Evolutionary conservation across 1,140 invertebrate genomes (phyloP).

Genomic region (Coelopa frigida): DNA sequence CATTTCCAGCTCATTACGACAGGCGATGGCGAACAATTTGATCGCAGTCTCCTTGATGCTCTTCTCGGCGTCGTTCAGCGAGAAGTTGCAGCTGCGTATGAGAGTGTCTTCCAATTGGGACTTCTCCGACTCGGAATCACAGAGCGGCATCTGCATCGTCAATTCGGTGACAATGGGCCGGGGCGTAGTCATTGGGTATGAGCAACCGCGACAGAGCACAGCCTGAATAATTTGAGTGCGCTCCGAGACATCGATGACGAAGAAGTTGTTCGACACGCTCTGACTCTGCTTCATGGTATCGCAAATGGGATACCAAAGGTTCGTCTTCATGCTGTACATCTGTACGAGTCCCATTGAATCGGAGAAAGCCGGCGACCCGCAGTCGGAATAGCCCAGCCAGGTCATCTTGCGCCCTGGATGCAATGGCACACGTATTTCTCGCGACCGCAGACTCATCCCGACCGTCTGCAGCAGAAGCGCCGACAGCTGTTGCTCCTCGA

Average conservation of each 20-base stretch:
- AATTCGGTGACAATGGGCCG: slow-evolving; percentile 72
- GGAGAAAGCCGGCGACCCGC: slow-evolving; percentile 61
- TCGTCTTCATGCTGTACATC: slow-evolving; percentile 56
- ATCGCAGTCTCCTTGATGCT: slow-evolving; percentile 69
- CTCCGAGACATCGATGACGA: slow-evolving; percentile 72
- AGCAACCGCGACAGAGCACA: slow-evolving; percentile 78
- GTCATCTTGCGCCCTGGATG: slow-evolving; percentile 59
- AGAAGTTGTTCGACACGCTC: slow-evolving; percentile 72
- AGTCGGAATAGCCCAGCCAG: slow-evolving; percentile 80
- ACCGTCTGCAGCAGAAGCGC: slow-evolving; percentile 48
- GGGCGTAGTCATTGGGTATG: slow-evolving; percentile 80
- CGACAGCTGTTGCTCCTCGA: slow-evolving; percentile 47
- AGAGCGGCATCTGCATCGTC: slow-evolving; percentile 66
- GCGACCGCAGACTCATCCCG: slow-evolving; percentile 26
- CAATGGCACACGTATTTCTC: slow-evolving; percentile 53
- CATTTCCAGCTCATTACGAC: slow-evolving; percentile 73
- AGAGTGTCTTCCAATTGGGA: slow-evolving; percentile 70
- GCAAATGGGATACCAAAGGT: slow-evolving; percentile 71
- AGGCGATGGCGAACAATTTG: slow-evolving; percentile 78
- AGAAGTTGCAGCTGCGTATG: slow-evolving; percentile 55
- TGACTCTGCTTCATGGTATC: slow-evolving; percentile 58
- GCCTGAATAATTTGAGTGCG: slow-evolving; percentile 65
- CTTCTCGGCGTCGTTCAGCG: slow-evolving; percentile 55
- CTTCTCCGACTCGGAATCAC: slow-evolving; percentile 76
- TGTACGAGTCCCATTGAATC: slow-evolving; percentile 63